phyloP scores from a whole-genome alignment of 2,113 vertebrate genomes.

The Gopherus evgoodei region DNA sequence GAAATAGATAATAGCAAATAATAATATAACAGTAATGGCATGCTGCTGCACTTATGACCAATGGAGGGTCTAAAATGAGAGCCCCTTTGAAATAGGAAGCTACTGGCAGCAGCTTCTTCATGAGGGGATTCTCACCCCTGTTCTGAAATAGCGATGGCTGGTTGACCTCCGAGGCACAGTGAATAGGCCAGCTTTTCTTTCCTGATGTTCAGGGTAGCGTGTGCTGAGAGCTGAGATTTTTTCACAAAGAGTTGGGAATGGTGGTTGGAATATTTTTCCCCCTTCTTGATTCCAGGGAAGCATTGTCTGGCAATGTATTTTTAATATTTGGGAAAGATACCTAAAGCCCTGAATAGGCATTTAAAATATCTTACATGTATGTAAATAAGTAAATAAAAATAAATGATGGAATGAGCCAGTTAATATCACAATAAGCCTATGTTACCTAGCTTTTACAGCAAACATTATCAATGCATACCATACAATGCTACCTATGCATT shows the following conservation, averaged over 20 bases:
- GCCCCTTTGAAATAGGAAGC: neutral
- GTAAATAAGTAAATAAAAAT: neutral
- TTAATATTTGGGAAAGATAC: neutral
- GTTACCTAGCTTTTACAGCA: neutral
- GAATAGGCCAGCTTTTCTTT: neutral
- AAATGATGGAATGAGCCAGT: neutral
- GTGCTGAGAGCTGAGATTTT: neutral
- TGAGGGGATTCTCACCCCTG: neutral
- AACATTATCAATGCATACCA: neutral
- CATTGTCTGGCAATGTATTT: neutral
- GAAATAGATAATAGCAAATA: neutral
- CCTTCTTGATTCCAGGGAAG: neutral
- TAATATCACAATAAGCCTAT: neutral
- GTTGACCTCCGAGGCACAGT: neutral
- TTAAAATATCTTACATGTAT: neutral
- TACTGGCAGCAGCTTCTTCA: neutral
- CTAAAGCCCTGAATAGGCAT: neutral
- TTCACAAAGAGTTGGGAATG: neutral
- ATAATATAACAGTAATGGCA: neutral
- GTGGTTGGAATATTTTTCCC: neutral
- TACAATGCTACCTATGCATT: neutral
- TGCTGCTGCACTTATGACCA: neutral
- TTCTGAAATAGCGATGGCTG: neutral
- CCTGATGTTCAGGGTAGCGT: accelerated
- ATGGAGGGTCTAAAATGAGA: neutral